Base-by-base conservation (phyloP, 2,888 invertebrate species). In the Acronicta alni region DNA sequence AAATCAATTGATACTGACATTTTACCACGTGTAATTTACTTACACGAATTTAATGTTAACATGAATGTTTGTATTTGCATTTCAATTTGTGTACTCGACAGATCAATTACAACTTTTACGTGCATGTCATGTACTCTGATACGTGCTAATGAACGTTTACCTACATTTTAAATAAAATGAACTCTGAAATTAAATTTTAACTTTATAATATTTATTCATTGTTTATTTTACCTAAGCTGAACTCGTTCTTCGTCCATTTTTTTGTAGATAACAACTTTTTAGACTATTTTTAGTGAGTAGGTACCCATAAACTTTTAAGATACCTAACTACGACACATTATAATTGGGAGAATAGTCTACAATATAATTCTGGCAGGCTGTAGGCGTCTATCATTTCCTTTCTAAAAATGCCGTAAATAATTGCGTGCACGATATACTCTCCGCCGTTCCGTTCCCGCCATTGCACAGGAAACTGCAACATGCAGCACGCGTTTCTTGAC, bases 1-100 rank as follows among this genome's bases (percentile, higher is more conserved):
- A 52, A 73, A 61, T 56, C 61, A 75, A 62, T 74, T 41, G 43
- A 42, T 49, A 45, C 51, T 57, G 54, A 49, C 18, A 55, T 46
- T 59, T 58, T 46, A 55, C 20, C 30, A 30, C 45, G 20, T 57
- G 48, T 49, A 56, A 57, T 53, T 30, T 37, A 32, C 4, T 30
- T 37, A 32, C 4, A 47, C 9, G 15, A 23, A 43, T 55, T 43
- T 49, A 32, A 35, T 43, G 38, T 48, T 32, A 57, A 38, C 41
- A 43, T 12, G 3, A 42, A 37, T 39, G 18, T 65, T 47, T 16
- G 59, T 18, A 12, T 46, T 63, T 49, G 48, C 46, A 53, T 64
- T 57, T 63, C 32, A 62, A 45, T 72, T 62, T 53, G 32, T 44
- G 38, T 44, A 42, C 30, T 43, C 35, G 52, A 58, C 54, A 54